phyloP scores from a whole-genome alignment of 92 coral and sea anemone genomes.

The Epizoanthus ramosus region DNA sequence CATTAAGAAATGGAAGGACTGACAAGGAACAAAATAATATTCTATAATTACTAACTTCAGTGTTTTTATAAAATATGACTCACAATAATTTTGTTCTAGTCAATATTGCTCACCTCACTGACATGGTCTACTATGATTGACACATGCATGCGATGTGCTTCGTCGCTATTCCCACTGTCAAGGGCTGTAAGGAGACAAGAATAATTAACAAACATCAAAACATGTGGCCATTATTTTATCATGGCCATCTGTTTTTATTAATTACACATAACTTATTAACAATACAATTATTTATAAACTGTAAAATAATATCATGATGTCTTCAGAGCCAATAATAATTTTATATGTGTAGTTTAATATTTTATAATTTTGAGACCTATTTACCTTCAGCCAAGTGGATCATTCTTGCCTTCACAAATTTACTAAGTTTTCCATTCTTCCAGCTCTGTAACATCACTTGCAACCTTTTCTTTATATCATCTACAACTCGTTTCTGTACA shows the following conservation, averaged over 20 bases:
- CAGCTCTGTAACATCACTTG: slow-evolving; percentile 89
- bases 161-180: slow-evolving; percentile 80
- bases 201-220: neutral
- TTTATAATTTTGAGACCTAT: neutral
- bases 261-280: too few relatives aligned
- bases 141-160: slow-evolving; percentile 92
- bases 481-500: slow-evolving; percentile 84
- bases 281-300: neutral
- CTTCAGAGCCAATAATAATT: too few relatives aligned
- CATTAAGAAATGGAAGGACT: too few relatives aligned
- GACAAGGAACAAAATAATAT: too few relatives aligned
- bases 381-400: slow-evolving; percentile 85
- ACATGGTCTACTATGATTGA: slow-evolving; percentile 93
- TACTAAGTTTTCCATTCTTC: slow-evolving; percentile 83
- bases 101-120: slow-evolving; percentile 68
- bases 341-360: too few relatives aligned
- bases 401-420: slow-evolving; percentile 88
- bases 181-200: slow-evolving; percentile 60
- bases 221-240: neutral
- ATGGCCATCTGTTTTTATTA: neutral
- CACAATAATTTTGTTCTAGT: neutral
- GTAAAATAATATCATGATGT: too few relatives aligned
- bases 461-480: slow-evolving; percentile 83
- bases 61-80: too few relatives aligned
- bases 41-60: neutral